These are phyloP conservation scores for Thunnus albacares DNA, from an alignment of 2,797 vertebrate species.

Conservation along the genomic window DNA sequence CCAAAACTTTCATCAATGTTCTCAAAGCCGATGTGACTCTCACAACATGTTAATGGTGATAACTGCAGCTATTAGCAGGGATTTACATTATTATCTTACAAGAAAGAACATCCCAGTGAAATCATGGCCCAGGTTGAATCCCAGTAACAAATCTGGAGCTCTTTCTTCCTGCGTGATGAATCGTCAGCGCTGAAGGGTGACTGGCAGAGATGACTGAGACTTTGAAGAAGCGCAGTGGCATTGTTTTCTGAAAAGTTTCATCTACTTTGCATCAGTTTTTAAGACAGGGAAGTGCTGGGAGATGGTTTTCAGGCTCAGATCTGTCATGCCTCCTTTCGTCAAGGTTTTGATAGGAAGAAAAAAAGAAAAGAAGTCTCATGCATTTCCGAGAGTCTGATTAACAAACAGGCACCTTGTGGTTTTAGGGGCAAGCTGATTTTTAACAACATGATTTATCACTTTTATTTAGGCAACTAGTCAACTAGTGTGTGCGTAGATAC, in stretches of 20 bases:
- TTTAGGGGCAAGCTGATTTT: conserved; percentile 14
- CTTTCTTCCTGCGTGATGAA: conserved; percentile 60
- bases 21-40: conserved; percentile 34
- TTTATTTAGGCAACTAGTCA: conserved; percentile 3
- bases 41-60: conserved; percentile 41
- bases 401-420: conserved; percentile 35
- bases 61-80: conserved; percentile 44
- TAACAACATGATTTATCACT: conserved; percentile 5
- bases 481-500: not conserved
- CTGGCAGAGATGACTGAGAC: conserved; percentile 62
- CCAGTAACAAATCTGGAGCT: conserved; percentile 42
- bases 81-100: conserved; percentile 43
- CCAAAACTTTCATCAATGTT: conserved; percentile 56
- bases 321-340: conserved; percentile 7
- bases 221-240: conserved; percentile 43
- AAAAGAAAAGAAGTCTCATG: conserved; percentile 29
- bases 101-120: conserved; percentile 21
- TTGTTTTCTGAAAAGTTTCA: conserved; percentile 68
- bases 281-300: conserved; percentile 18
- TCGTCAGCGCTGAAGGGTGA: conserved; percentile 43
- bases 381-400: conserved; percentile 39
- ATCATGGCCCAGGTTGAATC: conserved; percentile 23
- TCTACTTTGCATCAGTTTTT: conserved; percentile 60
- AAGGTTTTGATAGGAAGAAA: conserved; percentile 31
- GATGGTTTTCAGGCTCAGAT: conserved; percentile 46